phyloP scores from a whole-genome alignment of 2,113 vertebrate genomes.

The Triplophysa tibetana region DNA sequence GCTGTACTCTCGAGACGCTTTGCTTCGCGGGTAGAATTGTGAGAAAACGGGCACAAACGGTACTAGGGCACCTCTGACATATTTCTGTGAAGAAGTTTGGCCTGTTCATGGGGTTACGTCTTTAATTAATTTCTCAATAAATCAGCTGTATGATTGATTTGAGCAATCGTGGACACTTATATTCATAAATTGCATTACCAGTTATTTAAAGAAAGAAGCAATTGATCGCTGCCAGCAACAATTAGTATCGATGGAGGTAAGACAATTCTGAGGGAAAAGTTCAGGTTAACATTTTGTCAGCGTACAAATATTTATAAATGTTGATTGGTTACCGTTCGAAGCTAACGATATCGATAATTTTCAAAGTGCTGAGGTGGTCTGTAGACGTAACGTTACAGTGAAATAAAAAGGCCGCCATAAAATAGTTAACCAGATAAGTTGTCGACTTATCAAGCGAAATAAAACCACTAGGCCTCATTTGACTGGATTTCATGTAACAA shows the following conservation, averaged over 20 bases:
- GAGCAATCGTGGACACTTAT: constrained; percentile 38
- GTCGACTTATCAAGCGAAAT: not conserved
- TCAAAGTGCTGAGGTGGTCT: not conserved
- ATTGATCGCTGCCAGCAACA: constrained; percentile 8
- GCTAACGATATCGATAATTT: too few relatives aligned
- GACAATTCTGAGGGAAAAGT: constrained; percentile 33
- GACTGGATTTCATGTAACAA: not conserved
- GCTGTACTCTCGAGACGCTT: not conserved
- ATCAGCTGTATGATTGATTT: not conserved
- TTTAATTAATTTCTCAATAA: constrained; percentile 3
- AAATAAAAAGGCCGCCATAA: not conserved
- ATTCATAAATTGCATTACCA: not conserved
- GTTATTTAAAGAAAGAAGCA: constrained; percentile 22
- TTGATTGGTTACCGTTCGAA: not conserved
- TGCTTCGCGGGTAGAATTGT: constrained; percentile 21
- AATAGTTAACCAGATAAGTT: not conserved
- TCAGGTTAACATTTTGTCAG: not conserved
- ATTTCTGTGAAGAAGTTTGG: not conserved
- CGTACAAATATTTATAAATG: not conserved
- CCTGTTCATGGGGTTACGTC: not conserved
- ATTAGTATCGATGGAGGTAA: constrained; percentile 51
- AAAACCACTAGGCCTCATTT: constrained; percentile 19
- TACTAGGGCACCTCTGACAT: not conserved
- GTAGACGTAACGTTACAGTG: not conserved
- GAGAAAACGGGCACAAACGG: constrained; percentile 7